Evolutionary conservation across 2,797 vertebrate species (phyloP), one percentile per base, ranked within the genome.

Genomic region (Taenioides sp.): DNA sequence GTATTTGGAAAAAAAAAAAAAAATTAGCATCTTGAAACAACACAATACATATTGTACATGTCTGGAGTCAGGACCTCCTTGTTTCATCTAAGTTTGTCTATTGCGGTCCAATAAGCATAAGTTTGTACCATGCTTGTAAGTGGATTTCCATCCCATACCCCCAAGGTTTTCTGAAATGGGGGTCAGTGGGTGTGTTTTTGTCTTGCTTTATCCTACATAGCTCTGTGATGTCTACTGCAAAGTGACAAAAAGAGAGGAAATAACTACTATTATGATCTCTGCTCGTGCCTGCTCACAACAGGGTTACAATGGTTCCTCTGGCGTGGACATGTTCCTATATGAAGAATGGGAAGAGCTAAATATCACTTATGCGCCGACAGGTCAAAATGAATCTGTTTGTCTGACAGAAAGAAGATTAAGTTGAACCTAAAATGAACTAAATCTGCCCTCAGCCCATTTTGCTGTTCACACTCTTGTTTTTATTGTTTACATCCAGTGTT

Each of bases 121-220:
- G 72, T 85, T 79, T 84, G 81, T 76, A 84, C 75, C 78, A 70
- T 72, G 66, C 79, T 79, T 84, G 81, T 85, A 90, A 88, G 88
- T 90, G 81, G 83, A 88, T 86, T 88, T 88, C 81, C 7, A 59
- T 85, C 84, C 79, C 70, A 80, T 86, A 86, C 75, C 87, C 88
- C 78, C 71, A 81, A 84, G 86, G 85, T 88, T 90, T 40, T 91
- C 77, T 86, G 86, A 91, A 91, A 92, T 91, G 80, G 85, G 86
- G 90, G 89, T 91, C 90, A 91, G 86, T 84, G 87, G 89, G 87
- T 89, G 89, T 91, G 85, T 88, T 93, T 88, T 88, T 91, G 89
- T 90, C 92, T 92, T 88, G 84, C 83, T 92, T 90, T 92, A 92
- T 91, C 90, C 84, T 69, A 85, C 85, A 76, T 80, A 82, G 83